Percentiles rank a stretch among this genome's conserved stretches.
Evolutionary conservation across 1,140 invertebrate species (phyloP).

Genomic region (Dendroctonus valens): DNA sequence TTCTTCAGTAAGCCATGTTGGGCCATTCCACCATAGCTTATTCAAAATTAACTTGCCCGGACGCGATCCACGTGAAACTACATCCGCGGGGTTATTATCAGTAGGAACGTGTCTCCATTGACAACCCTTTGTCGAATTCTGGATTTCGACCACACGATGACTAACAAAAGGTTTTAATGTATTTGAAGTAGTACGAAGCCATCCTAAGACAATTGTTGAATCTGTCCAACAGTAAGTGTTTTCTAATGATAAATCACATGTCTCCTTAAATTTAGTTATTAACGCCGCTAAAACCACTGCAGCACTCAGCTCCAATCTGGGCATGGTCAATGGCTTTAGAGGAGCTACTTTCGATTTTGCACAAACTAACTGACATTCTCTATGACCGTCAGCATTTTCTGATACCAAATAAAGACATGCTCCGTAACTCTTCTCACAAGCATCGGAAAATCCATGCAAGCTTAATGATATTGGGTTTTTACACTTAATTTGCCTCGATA

Average conservation of each 20-base stretch:
- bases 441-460: conserved; percentile 40
- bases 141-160: conserved; percentile 45
- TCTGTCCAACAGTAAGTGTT: conserved; percentile 26
- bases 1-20: no score
- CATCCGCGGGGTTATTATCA: conserved; percentile 40
- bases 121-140: conserved; percentile 36
- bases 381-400: conserved; percentile 31
- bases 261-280: conserved; percentile 8
- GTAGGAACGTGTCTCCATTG: conserved; percentile 37
- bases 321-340: conserved; percentile 45
- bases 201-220: conserved; percentile 39
- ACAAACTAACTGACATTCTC: conserved; percentile 35
- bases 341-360: conserved; percentile 40
- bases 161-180: conserved; percentile 45
- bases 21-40: no score
- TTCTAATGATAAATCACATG: conserved; percentile 10
- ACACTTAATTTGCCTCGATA: no score
- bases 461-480: no score
- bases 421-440: conserved; percentile 37
- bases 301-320: conserved; percentile 50
- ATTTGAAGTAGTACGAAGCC: conserved; percentile 31
- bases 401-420: conserved; percentile 37
- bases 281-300: conserved; percentile 43
- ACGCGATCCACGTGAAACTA: conserved; percentile 36
- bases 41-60: no score